A percentile compares a stretch with the other conserved stretches of the same genome.
Conservation (phyloP, 1,140 invertebrate species). For the Saxidomus purpurata region DNA sequence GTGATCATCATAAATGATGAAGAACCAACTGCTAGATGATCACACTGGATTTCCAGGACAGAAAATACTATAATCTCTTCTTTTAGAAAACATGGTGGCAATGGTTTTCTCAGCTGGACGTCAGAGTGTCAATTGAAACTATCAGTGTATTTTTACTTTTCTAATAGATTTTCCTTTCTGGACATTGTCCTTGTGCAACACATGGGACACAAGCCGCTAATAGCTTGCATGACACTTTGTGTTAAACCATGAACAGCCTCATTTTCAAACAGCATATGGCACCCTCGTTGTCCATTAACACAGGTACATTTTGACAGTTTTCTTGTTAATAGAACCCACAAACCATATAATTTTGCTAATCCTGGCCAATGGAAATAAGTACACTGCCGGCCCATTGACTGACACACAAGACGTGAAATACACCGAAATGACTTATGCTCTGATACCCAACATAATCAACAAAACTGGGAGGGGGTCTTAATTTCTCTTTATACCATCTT, state of each 20-base stretch:
- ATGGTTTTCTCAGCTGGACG: too few relatives aligned
- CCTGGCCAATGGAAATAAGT: neutral
- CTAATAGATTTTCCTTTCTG: too few relatives aligned
- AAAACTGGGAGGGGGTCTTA: conserved; percentile 25
- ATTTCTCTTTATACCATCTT: conserved; percentile 15
- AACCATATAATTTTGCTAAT: neutral
- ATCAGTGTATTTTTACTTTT: too few relatives aligned
- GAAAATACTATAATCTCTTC: too few relatives aligned
- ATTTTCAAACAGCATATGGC: neutral
- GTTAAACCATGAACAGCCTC: neutral
- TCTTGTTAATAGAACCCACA: neutral
- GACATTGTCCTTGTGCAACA: too few relatives aligned
- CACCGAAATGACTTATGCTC: conserved; percentile 24
- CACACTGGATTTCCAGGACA: too few relatives aligned
- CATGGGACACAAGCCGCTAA: too few relatives aligned
- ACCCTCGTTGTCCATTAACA: neutral
- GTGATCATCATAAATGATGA: too few relatives aligned
- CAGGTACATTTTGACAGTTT: neutral
- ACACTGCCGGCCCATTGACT: neutral
- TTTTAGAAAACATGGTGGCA: too few relatives aligned
- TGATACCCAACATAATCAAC: conserved; percentile 40
- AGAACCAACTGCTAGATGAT: too few relatives aligned
- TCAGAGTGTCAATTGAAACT: too few relatives aligned
- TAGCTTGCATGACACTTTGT: too few relatives aligned
- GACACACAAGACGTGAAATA: neutral